Percentiles rank a stretch among this genome's conserved stretches.
Conservation (phyloP, 2,888 invertebrate genomes). For the Lochmaea capreae region DNA sequence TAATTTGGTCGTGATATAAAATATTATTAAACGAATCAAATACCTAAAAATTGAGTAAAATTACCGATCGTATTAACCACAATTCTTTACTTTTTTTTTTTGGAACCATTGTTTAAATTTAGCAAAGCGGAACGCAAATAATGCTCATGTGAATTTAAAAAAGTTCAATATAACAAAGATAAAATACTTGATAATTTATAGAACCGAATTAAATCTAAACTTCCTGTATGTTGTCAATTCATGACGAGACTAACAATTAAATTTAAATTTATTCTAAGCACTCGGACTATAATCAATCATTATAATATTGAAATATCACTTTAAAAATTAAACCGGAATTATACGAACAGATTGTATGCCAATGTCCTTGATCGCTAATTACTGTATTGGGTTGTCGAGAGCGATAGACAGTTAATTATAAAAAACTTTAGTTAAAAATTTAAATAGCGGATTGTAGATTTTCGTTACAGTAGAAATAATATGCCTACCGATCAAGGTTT, state of each 20-base stretch:
- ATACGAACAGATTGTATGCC: constrained; percentile 40
- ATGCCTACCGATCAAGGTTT: no score
- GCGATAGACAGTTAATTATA: constrained; percentile 35
- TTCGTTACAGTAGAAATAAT: no score
- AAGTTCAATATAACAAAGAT: constrained; percentile 42
- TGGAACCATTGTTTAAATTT: constrained; percentile 43
- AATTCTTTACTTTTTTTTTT: constrained; percentile 39
- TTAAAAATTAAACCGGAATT: constrained; percentile 43
- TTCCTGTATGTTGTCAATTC: neutral
- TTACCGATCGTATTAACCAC: constrained; percentile 36
- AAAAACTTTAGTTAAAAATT: no score
- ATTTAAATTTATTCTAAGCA: no score
- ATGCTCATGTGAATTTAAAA: constrained; percentile 42
- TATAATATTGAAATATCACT: constrained; percentile 34
- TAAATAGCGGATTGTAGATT: no score
- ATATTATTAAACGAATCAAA: constrained; percentile 32
- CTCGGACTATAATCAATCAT: constrained; percentile 31
- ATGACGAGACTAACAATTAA: no score
- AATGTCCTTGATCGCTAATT: constrained; percentile 42
- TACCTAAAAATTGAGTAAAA: constrained; percentile 43
- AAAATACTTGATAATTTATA: constrained; percentile 25
- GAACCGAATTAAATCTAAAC: neutral
- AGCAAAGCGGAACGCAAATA: constrained; percentile 40
- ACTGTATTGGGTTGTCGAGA: constrained; percentile 36
- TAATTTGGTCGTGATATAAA: neutral